phyloP scores from a whole-genome alignment of 2,797 vertebrate genomes.

The Sitta carolinensis region DNA sequence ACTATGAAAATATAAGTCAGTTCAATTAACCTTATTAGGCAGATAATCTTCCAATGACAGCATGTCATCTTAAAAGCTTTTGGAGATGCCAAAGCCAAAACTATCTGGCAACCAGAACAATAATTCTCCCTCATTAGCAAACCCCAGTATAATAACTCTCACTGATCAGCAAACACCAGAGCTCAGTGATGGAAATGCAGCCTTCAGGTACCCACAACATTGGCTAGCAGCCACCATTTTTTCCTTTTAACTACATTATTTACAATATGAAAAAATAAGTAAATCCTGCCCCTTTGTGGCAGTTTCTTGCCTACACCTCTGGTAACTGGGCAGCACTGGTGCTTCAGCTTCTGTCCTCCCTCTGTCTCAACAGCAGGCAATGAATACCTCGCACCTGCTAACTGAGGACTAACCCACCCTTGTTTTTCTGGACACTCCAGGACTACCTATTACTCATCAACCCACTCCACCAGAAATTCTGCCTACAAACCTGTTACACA shows the following conservation, averaged over 20 bases:
- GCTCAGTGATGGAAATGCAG: neutral
- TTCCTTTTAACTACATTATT: neutral
- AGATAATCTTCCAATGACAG: constrained; percentile 19
- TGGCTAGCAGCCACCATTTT: neutral
- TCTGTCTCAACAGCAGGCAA: neutral
- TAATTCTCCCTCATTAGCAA: neutral
- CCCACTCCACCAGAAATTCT: neutral
- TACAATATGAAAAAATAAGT: neutral
- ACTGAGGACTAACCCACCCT: neutral
- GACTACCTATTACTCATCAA: neutral
- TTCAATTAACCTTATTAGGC: neutral
- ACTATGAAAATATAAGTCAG: neutral
- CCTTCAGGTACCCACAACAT: neutral
- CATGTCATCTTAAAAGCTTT: neutral
- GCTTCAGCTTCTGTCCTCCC: neutral
- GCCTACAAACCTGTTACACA: neutral
- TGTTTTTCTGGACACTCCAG: neutral
- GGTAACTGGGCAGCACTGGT: neutral
- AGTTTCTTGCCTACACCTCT: neutral
- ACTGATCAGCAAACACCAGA: neutral
- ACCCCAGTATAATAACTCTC: neutral
- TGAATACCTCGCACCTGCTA: neutral
- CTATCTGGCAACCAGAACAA: neutral
- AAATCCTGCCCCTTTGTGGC: constrained; percentile 51
- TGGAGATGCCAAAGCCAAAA: neutral